Evolutionary conservation across 2,888 invertebrate species (phyloP), one percentile per base, ranked within the genome.

Genomic region (Subacronicta megacephala): DNA sequence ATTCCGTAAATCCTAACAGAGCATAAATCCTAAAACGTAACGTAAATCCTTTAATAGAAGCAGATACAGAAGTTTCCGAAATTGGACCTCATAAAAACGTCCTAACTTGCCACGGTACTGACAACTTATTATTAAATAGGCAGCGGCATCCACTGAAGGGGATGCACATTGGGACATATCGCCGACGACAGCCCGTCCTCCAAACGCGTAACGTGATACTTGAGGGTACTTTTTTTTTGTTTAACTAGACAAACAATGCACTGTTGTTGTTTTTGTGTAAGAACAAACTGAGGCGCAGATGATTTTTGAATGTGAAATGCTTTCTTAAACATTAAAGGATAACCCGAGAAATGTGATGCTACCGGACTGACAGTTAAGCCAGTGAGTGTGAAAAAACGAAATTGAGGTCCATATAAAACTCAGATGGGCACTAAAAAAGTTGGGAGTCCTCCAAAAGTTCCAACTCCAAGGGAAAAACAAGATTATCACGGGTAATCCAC

Each of bases 121-220:
- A 17, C 33, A 41, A 50, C 50, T 52, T 62, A 66, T 46, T 57
- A 45, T 45, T 46, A 56, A 50, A 58, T 55, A 69, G 62, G 69
- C 75, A 70, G 75, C 72, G 72, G 42, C 26, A 45, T 49, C 60
- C 71, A 71, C 73, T 78, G 72, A 75, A 43, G 61, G 67, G 55
- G 49, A 56, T 63, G 70, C 73, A 74, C 77, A 74, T 71, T 16
- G 16, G 26, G 46, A 71, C 78, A 69, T 78, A 83, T 78, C 62
- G 62, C 38, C 54, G 72, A 50, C 75, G 87, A 86, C 85, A 85
- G 82, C 70, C 55, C 74, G 73, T 76, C 79, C 80, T 77, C 73
- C 41, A 37, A 50, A 61, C 35, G 5, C 7, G 85, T 78, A 85
- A 85, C 72, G 3, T 38, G 83, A 85, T 68, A 81, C 62, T 18